These are phyloP conservation scores for Steatocranus sp. DNA, from an alignment of 2,797 vertebrate genomes.

Conservation along the genomic window DNA sequence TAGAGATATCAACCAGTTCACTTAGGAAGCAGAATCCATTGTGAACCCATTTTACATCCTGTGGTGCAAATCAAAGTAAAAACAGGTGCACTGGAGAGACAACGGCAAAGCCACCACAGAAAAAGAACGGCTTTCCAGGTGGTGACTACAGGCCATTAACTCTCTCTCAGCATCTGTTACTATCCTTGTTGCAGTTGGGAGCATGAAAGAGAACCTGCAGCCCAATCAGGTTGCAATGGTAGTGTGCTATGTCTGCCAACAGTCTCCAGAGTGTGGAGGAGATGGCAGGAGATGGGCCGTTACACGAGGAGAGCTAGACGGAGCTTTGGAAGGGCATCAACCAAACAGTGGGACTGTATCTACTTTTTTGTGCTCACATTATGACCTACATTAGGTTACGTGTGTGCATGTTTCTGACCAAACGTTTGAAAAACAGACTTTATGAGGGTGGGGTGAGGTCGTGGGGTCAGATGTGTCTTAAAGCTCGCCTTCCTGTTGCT, in stretches of 20 bases:
- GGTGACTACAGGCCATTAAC: neutral
- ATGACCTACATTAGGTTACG: accelerated
- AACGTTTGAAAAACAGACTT: neutral
- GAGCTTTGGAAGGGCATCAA: neutral
- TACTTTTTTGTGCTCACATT: neutral
- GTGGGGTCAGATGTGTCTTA: neutral
- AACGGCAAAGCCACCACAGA: neutral
- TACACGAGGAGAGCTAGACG: neutral
- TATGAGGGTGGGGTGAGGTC: neutral
- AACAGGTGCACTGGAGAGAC: neutral
- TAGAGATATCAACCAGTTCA: neutral
- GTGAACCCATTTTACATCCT: neutral
- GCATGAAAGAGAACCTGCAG: neutral
- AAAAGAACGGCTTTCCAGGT: neutral
- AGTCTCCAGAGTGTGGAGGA: neutral
- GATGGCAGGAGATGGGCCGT: neutral
- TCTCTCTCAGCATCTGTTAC: neutral
- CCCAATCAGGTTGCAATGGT: neutral
- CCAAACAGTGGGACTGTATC: neutral
- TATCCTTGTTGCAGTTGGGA: neutral
- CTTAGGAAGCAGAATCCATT: neutral
- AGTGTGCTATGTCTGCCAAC: neutral
- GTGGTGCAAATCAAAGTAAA: neutral
- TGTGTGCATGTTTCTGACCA: neutral
- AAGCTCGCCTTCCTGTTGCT: neutral